phyloP scores from a whole-genome alignment of 2,113 vertebrate genomes.

The Dipodomys stephensi region DNA sequence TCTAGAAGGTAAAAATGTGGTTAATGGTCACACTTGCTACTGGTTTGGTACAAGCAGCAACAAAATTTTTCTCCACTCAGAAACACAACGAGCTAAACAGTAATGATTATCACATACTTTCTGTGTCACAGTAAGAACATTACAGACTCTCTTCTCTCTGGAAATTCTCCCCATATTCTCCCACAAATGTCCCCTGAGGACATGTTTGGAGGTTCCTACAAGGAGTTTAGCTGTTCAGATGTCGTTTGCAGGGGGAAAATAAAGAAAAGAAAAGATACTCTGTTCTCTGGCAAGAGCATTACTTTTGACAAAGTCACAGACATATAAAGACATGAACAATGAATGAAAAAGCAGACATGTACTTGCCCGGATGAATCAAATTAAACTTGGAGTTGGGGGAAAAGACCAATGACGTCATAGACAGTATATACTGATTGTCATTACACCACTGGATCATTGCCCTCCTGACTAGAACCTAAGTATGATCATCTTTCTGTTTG shows the following conservation, averaged over 20 bases:
- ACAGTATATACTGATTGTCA: fast-evolving
- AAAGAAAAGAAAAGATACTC: not conserved
- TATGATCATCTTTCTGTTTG: not conserved
- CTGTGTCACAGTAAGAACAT: not conserved
- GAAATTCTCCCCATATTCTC: not conserved
- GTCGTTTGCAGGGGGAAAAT: not conserved
- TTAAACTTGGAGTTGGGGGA: not conserved
- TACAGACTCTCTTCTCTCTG: not conserved
- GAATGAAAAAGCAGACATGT: not conserved
- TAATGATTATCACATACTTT: too few species aligned
- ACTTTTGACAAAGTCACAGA: not conserved
- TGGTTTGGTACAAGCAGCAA: not conserved
- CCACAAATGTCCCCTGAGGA: not conserved
- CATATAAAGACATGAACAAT: not conserved
- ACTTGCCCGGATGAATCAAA: not conserved
- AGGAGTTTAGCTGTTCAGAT: not conserved
- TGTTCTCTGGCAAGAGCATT: not conserved
- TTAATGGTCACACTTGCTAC: not conserved
- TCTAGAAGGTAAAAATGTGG: not conserved
- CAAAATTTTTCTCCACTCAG: not conserved
- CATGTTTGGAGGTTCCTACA: not conserved
- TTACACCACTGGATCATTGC: not conserved
- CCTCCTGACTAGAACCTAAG: not conserved
- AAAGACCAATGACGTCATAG: not conserved
- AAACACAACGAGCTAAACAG: not conserved